Conservation (phyloP, 2,113 vertebrate species). For the Catharus bicknelli region DNA sequence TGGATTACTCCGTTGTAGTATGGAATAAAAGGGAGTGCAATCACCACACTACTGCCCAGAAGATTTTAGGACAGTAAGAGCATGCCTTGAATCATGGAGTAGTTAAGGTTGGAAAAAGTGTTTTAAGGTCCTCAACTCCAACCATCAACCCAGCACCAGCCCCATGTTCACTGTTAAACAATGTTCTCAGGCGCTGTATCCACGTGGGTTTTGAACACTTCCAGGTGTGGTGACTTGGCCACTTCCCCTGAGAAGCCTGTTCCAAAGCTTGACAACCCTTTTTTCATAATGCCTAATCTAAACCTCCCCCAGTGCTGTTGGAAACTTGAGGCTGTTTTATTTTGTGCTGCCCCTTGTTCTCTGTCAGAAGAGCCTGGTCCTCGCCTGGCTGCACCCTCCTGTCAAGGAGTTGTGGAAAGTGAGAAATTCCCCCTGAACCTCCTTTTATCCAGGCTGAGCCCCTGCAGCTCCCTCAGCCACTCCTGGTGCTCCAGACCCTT, state of each 20-base stretch:
- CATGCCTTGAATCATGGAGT: neutral
- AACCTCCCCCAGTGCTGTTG: neutral
- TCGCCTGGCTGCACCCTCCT: neutral
- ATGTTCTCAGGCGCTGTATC: neutral
- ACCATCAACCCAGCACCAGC: neutral
- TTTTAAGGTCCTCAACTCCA: neutral
- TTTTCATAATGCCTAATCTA: neutral
- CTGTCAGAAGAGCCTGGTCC: accelerated
- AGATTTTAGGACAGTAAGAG: neutral
- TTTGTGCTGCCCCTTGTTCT: neutral
- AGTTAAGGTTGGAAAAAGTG: neutral
- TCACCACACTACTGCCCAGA: neutral
- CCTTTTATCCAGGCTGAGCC: neutral
- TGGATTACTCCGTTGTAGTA: neutral
- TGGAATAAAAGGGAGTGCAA: neutral
- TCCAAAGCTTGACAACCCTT: neutral
- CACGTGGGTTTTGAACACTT: neutral
- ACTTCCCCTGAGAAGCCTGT: neutral
- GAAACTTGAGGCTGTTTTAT: neutral
- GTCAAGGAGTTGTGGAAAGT: neutral
- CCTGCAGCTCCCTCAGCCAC: neutral
- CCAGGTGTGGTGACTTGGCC: neutral
- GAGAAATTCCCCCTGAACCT: neutral
- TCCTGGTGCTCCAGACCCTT: neutral
- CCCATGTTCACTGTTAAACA: neutral